Evolutionary conservation across 2,888 invertebrate species (phyloP), one percentile per base, ranked within the genome.

Genomic region (Clostera curtula): DNA sequence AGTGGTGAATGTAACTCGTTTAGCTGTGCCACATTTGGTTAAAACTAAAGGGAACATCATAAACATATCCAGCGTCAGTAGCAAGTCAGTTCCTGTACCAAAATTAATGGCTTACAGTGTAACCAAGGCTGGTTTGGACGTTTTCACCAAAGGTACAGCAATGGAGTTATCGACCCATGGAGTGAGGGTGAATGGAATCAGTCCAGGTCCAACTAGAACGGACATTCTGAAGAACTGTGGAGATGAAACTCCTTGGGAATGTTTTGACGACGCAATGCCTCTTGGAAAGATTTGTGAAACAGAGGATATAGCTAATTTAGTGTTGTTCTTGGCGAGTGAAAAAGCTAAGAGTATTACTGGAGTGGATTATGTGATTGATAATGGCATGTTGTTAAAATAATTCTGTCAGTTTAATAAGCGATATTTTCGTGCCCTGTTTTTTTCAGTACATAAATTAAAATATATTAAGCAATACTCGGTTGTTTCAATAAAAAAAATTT

Each of bases 101-200:
- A 19, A 34, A 9, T 25, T 40, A 7, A 31, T 49, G 0, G 27
- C 49, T 0, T 93, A 93, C 53, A 79, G 82, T 23, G 87, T 92
- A 75, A 90, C 90, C 4, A 94, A 93, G 68, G 83, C 91, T 10
- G 91, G 90, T 1, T 53, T 93, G 3, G 89, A 97, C 72, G 95
- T 95, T 56, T 88, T 97, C 40, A 97, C 96, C 0, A 86, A 90
- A 52, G 94, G 93, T 58, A 13, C 41, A 1, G 54, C 58, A n/a
- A 67, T 96, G 26, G 59, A 57, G 17, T 11, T 60, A 4, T 43
- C 54, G 1, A 27, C 31, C 5, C 31, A 50, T 19, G 56, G 58
- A 2, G 55, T 60, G 0, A 34, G 58, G 27, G 56, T 58, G 0
- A 59, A 57, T 19, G 13, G 29, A 9, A 25, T 58, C 4, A 51